Evolutionary conservation across 2,888 invertebrate genomes (phyloP), one percentile per base, ranked within the genome.

Genomic region (Hoplodrina ambigua): DNA sequence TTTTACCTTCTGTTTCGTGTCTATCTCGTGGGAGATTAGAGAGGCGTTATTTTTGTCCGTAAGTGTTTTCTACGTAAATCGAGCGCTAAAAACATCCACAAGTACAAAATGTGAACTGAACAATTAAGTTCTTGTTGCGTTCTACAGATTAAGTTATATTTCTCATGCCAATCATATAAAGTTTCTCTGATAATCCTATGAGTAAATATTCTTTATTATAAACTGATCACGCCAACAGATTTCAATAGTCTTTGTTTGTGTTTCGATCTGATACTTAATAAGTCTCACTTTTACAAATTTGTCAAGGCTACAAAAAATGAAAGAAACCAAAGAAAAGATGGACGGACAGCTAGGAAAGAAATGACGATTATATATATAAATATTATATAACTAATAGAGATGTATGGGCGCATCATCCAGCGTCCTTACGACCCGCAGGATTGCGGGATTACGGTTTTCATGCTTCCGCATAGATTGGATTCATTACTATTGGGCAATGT

Each of bases 1-100:
- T 78, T 78, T 66, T 78, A 49, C 52, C 7, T 41, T 2, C 4
- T 33, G 71, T 61, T 52, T 65, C 50, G 49, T 69, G 19, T 58
- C 19, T 33, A 8, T 52, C 10, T 61, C 33, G 25, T 33, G n/a
- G 30, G n/a, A 65, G 56, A 62, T 52, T 20, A 46, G 63, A 64
- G 44, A 59, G 7, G 19, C n/a, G 6, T 4, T 0, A 10, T 65
- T 60, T 73, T 72, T 60, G n/a, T 20, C 0, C 46, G 10, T 10
- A 11, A 41, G 13, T 50, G 17, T 54, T 50, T 44, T 64, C 13
- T 17, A 13, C 37, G 25, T 41, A 44, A 15, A 44, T 44, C 15
- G 44, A 44, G 4, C 15, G 15, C 15, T 44, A 25, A 25, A 25
- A 25, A 25, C 25, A 25, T 2, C 25, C 2, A 15, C 17, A 17